Conservation (phyloP, 2,797 vertebrate genomes). For the Danionella dracula region DNA sequence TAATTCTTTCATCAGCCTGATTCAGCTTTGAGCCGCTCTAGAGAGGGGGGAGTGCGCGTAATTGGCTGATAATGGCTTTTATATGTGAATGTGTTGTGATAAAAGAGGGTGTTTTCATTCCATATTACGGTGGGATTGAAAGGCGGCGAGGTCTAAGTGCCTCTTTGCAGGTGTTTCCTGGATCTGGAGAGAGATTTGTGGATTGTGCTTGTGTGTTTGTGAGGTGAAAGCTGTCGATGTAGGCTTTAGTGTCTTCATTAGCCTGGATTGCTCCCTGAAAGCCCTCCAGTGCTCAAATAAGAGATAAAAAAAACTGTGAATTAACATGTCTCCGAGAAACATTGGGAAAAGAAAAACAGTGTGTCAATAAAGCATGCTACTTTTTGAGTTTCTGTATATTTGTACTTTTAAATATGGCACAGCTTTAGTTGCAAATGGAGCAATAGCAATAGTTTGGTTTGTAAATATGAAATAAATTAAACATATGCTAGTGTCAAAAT, state of each 20-base stretch:
- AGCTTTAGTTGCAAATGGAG: too few relatives aligned
- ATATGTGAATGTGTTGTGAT: conserved; percentile 28
- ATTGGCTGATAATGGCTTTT: conserved; percentile 39
- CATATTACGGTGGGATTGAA: conserved; percentile 35
- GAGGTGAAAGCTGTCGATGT: conserved; percentile 39
- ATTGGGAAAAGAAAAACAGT: conserved; percentile 1
- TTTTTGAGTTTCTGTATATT: conserved; percentile 2
- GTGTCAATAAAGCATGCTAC: conserved; percentile 1
- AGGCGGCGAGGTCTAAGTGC: conserved; percentile 22
- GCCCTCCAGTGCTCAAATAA: conserved; percentile 54
- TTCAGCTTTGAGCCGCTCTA: conserved; percentile 7
- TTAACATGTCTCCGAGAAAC: conserved; percentile 23
- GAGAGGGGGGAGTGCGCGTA: conserved; percentile 22
- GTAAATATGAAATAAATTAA: too few relatives aligned
- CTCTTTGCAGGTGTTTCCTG: conserved; percentile 36
- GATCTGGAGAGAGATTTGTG: background rate
- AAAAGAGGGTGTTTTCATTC: conserved; percentile 39
- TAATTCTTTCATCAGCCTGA: conserved; percentile 4
- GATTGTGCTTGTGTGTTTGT: background rate
- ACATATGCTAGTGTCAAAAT: too few relatives aligned
- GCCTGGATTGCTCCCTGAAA: conserved; percentile 57
- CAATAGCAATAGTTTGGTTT: too few relatives aligned
- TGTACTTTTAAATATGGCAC: too few relatives aligned
- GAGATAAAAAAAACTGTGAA: conserved; percentile 44
- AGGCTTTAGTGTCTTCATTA: conserved; percentile 64